Conservation (phyloP, 2,797 vertebrate species). For the Sebastes kiyomatsui region DNA sequence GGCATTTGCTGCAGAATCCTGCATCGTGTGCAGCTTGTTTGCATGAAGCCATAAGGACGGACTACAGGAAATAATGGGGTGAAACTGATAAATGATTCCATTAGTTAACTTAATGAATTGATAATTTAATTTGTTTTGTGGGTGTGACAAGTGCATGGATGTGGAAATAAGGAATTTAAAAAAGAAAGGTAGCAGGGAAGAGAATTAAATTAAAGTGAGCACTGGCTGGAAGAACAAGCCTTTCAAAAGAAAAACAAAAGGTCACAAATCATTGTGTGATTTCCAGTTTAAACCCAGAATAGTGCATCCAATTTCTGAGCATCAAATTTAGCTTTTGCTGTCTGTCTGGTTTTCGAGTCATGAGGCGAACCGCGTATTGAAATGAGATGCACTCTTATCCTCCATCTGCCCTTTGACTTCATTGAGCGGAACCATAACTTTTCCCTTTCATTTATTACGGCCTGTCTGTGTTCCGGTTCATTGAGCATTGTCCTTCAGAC, state of each 20-base stretch:
- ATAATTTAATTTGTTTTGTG: constrained; percentile 65
- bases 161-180: constrained; percentile 39
- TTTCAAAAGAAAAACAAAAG: constrained; percentile 36
- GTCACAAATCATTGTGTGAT: constrained; percentile 25
- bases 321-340: constrained; percentile 22
- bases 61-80: constrained; percentile 52
- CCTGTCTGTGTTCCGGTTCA: constrained; percentile 66
- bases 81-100: constrained; percentile 72
- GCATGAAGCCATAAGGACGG: constrained; percentile 18
- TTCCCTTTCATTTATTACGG: constrained; percentile 70
- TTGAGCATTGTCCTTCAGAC: constrained; percentile 71
- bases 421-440: constrained; percentile 76
- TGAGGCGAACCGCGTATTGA: constrained; percentile 45
- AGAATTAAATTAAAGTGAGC: constrained; percentile 51
- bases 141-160: constrained; percentile 53
- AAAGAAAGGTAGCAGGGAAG: constrained; percentile 14
- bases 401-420: constrained; percentile 77
- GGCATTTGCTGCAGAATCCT: constrained; percentile 1
- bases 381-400: constrained; percentile 55
- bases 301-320: constrained; percentile 15
- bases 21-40: constrained; percentile 19
- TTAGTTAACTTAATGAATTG: constrained; percentile 72
- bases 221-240: constrained; percentile 15
- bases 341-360: constrained; percentile 15
- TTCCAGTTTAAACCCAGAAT: constrained; percentile 16